Conservation (phyloP, 2,797 vertebrate species). For the Cyclopterus lumpus region DNA sequence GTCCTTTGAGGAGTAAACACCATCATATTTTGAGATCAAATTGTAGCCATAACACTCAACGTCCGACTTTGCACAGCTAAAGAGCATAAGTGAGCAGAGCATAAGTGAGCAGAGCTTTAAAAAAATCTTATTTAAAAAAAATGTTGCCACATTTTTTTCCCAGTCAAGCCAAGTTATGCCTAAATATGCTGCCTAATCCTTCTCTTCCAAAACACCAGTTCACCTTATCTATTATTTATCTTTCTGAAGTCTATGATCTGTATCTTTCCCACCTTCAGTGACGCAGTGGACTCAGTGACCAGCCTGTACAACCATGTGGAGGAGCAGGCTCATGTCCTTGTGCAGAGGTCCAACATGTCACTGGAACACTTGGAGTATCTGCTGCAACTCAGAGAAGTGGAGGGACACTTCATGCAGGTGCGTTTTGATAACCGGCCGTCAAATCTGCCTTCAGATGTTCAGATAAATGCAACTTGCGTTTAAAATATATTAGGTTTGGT, state of each 20-base stretch:
- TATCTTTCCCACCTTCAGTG: conserved; percentile 70
- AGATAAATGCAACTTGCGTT: not conserved
- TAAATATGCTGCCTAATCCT: not conserved
- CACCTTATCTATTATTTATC: not conserved
- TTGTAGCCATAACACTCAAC: not conserved
- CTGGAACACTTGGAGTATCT: conserved; percentile 89
- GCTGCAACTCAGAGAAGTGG: conserved; percentile 83
- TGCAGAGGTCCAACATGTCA: conserved; percentile 89
- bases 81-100: not conserved
- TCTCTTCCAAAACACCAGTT: not conserved
- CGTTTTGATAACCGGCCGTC: not conserved
- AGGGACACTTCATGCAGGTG: conserved; percentile 88
- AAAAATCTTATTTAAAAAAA: too few relatives aligned
- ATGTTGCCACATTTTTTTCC: not conserved
- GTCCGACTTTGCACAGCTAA: not conserved
- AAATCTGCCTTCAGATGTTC: not conserved
- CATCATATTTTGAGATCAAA: conserved; percentile 2
- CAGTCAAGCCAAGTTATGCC: not conserved
- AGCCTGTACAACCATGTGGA: conserved; percentile 90
- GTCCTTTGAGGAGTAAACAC: not conserved
- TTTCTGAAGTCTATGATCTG: not conserved
- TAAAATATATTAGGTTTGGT: not conserved
- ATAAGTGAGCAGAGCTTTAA: too few relatives aligned
- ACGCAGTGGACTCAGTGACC: conserved; percentile 84
- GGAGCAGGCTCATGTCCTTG: conserved; percentile 90